Evolutionary conservation across 2,797 vertebrate species (phyloP).

Genomic region (Ciconia nigra): DNA sequence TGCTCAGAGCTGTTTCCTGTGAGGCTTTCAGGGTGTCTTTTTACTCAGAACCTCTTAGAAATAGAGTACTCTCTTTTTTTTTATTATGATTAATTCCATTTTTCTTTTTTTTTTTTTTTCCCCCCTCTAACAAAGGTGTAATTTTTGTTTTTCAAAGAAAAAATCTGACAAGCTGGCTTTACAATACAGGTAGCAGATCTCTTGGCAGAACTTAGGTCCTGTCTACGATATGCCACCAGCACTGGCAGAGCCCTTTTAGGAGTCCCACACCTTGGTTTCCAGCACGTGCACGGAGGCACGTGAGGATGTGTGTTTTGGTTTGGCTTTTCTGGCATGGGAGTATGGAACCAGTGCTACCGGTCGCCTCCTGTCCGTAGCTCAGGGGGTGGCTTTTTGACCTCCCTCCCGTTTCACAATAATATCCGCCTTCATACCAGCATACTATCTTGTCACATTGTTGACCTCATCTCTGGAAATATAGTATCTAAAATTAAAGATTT

Average conservation of each 20-base stretch:
- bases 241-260: background rate
- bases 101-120: no score
- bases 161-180: background rate
- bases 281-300: background rate
- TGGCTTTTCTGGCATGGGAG: background rate
- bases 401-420: background rate
- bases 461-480: slow-evolving; percentile 66
- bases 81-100: background rate
- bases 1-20: background rate
- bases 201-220: background rate
- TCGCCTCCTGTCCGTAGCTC: background rate
- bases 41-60: background rate
- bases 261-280: background rate
- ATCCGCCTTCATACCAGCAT: background rate
- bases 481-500: slow-evolving; percentile 71
- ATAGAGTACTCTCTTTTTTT: background rate
- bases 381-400: slow-evolving; percentile 40
- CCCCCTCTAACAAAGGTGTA: accelerated
- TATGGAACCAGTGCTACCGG: slow-evolving; percentile 1
- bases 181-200: background rate
- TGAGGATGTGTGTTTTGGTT: slow-evolving; percentile 60
- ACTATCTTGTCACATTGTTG: slow-evolving; percentile 58
- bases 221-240: background rate
- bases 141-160: background rate
- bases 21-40: background rate